These are phyloP conservation scores for Luehdorfia chinensis DNA, from an alignment of 1,140 invertebrate species.

Conservation along the genomic window DNA sequence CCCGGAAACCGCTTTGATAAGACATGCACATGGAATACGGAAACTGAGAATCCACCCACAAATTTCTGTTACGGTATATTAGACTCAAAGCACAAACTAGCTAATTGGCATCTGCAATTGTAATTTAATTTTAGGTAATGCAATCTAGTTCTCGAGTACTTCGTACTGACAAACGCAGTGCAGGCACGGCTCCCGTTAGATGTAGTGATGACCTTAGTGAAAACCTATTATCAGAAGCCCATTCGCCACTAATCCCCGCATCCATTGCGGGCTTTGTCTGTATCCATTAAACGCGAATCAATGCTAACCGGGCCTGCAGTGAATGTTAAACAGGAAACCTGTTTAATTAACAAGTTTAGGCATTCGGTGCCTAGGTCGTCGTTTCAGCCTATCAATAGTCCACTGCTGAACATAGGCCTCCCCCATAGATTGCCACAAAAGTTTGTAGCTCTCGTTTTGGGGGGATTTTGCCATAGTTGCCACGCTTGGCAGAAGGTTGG, in stretches of 20 bases:
- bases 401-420: too few species aligned
- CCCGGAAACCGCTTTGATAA: constrained; percentile 45
- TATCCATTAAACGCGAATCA: constrained; percentile 12
- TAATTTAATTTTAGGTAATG: background rate
- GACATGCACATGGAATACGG: constrained; percentile 42
- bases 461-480: too few species aligned
- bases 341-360: background rate
- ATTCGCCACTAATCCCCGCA: constrained; percentile 35
- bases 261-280: constrained; percentile 33
- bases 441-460: too few species aligned
- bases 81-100: background rate
- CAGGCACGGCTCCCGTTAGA: too few species aligned
- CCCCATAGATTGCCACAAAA: too few species aligned
- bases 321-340: constrained; percentile 8
- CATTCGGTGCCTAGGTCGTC: too few species aligned
- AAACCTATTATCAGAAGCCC: constrained; percentile 1
- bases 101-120: background rate
- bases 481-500: too few species aligned
- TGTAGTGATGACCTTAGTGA: too few species aligned
- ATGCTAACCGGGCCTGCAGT: constrained; percentile 3
- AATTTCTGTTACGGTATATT: background rate
- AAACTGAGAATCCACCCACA: background rate
- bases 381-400: too few species aligned
- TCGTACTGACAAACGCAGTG: too few species aligned
- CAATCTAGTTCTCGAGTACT: too few species aligned